Evolutionary conservation across 2,113 vertebrate genomes (phyloP).

Genomic region (Rhinogobius similis): DNA sequence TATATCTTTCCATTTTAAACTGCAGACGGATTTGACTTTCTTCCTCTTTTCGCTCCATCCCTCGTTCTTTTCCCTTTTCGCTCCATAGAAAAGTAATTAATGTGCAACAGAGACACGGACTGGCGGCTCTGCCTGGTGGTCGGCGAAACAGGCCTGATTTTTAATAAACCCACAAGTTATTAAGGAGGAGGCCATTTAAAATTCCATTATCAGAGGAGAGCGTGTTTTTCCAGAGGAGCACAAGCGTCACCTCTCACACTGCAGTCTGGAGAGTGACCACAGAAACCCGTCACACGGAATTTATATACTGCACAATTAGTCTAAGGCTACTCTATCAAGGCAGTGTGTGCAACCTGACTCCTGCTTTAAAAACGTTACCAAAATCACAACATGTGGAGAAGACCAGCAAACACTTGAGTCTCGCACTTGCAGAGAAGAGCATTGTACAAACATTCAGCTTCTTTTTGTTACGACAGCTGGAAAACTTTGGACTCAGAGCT

Average conservation of each 20-base stretch:
- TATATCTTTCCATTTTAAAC: constrained; percentile 71
- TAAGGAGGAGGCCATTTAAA: constrained; percentile 76
- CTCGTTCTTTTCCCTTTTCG: background rate
- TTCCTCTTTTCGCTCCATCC: no score
- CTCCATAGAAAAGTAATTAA: constrained; percentile 74
- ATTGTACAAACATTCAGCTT: no score
- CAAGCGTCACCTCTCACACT: constrained; percentile 65
- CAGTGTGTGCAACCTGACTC: no score
- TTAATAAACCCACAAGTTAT: constrained; percentile 77
- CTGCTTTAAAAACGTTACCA: no score
- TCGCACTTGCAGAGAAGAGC: no score
- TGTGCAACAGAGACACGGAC: constrained; percentile 70
- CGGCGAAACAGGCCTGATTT: constrained; percentile 64
- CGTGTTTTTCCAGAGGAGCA: constrained; percentile 65
- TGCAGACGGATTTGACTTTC: constrained; percentile 58
- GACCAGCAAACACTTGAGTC: no score
- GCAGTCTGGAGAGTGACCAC: constrained; percentile 35
- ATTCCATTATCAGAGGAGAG: constrained; percentile 74
- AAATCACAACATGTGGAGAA: no score
- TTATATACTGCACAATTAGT: constrained; percentile 45
- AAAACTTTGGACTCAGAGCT: no score
- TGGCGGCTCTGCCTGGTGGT: constrained; percentile 55
- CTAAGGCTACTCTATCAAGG: no score
- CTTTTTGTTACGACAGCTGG: no score
- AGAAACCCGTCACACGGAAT: constrained; percentile 41